A percentile compares a stretch with the other conserved stretches of the same genome.
Evolutionary conservation across 2,888 invertebrate genomes (phyloP).

Genomic region (Strigamia transsilvanica): DNA sequence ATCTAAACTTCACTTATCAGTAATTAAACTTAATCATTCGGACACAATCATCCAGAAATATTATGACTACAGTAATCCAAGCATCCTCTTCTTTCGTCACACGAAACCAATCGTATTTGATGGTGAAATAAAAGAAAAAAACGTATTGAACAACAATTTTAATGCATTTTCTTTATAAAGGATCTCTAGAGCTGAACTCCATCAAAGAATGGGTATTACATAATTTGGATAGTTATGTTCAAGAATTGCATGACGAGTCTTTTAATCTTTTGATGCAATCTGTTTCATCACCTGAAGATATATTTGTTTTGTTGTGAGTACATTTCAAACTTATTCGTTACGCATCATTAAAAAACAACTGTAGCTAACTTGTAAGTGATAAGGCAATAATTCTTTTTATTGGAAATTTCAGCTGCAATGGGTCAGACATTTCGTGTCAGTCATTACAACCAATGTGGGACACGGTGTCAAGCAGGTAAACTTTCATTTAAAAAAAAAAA

Average conservation of each 20-base stretch:
- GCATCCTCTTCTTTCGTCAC: slow-evolving; percentile 6
- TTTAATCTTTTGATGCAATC: slow-evolving; percentile 5
- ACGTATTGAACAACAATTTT: neutral
- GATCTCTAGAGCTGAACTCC: neutral
- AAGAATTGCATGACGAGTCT: neutral
- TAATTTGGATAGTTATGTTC: neutral
- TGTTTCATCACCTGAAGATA: neutral
- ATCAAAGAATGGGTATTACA: slow-evolving; percentile 16
- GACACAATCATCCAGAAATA: neutral
- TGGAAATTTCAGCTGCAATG: neutral
- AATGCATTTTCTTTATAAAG: slow-evolving; percentile 3
- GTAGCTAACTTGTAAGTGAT: too few relatives aligned
- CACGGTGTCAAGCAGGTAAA: slow-evolving; percentile 27
- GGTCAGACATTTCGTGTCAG: slow-evolving; percentile 16
- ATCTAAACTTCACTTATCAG: slow-evolving; percentile 15
- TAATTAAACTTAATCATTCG: neutral
- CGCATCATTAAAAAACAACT: neutral
- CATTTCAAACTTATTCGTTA: neutral
- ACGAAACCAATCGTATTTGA: slow-evolving; percentile 4
- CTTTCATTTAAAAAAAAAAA: neutral
- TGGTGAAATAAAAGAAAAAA: neutral
- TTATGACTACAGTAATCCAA: neutral
- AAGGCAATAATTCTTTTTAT: neutral
- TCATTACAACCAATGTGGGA: slow-evolving; percentile 16
- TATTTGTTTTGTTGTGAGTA: slow-evolving; percentile 13